phyloP scores from a whole-genome alignment of 1,140 invertebrate species.

The Tetraneura akinire region DNA sequence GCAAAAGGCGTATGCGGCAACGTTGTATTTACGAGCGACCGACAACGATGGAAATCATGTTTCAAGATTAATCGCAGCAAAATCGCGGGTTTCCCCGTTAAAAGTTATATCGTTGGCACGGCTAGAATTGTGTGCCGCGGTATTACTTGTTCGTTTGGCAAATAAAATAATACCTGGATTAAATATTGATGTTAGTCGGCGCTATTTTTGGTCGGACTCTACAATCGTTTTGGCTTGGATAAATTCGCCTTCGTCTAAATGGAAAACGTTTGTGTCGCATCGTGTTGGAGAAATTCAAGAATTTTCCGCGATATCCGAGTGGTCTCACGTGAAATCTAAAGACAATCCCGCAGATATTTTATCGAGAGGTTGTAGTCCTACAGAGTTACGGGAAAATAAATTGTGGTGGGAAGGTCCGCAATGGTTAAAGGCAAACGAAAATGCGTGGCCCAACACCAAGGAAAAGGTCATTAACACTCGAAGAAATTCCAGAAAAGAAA shows the following conservation, averaged over 20 bases:
- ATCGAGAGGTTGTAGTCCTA: conserved; percentile 57
- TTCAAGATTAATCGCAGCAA: not conserved
- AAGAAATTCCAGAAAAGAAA: not conserved
- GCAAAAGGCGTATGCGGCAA: conserved; percentile 20
- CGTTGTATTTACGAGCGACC: conserved; percentile 34
- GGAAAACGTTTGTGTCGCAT: conserved; percentile 59
- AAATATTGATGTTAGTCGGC: not conserved
- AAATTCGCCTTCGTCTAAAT: conserved; percentile 53
- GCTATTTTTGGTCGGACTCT: conserved; percentile 53
- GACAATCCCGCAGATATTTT: conserved; percentile 60
- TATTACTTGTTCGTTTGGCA: not conserved
- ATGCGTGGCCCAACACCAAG: not conserved
- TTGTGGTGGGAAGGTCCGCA: conserved; percentile 54
- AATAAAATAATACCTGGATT: not conserved
- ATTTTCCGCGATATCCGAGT: conserved; percentile 53
- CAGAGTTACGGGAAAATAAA: conserved; percentile 51
- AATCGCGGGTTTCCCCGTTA: not conserved
- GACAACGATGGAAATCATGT: not conserved
- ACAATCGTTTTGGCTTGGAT: conserved; percentile 55
- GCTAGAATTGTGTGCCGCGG: conserved; percentile 2
- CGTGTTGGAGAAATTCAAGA: conserved; percentile 58
- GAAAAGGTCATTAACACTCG: not conserved
- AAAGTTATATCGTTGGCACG: not conserved
- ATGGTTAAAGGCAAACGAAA: not conserved
- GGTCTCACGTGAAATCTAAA: conserved; percentile 58